Evolutionary conservation across 2,888 invertebrate species (phyloP).

Genomic region (Fabriciana adippe): DNA sequence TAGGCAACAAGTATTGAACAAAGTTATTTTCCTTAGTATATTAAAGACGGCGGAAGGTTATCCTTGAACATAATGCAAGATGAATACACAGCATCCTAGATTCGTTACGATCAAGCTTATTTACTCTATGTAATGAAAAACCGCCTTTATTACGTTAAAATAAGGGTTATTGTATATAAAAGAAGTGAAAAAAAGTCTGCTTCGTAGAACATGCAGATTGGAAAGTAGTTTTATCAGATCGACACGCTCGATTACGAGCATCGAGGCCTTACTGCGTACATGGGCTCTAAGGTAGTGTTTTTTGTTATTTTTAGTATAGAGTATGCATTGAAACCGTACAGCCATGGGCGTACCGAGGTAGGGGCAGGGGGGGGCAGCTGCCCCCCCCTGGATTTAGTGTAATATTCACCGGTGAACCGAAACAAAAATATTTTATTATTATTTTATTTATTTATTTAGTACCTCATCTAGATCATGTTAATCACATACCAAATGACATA

Average conservation of each 20-base stretch:
- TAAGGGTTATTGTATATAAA: slow-evolving; percentile 7
- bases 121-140: slow-evolving; percentile 1
- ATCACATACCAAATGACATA: too few species aligned
- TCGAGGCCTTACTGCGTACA: slow-evolving; percentile 24
- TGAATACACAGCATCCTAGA: slow-evolving; percentile 13
- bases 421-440: too few species aligned
- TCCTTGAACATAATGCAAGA: slow-evolving; percentile 9
- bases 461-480: too few species aligned
- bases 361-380: too few species aligned
- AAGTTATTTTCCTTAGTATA: background rate
- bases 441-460: too few species aligned
- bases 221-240: slow-evolving; percentile 50
- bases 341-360: too few species aligned
- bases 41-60: slow-evolving; percentile 16
- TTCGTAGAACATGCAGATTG: slow-evolving; percentile 43
- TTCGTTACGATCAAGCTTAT: background rate
- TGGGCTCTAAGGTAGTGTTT: slow-evolving; percentile 1
- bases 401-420: too few species aligned
- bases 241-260: slow-evolving; percentile 41
- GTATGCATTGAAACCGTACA: background rate
- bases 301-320: slow-evolving; percentile 3
- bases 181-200: slow-evolving; percentile 10
- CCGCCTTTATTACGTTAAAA: slow-evolving; percentile 9
- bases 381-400: too few species aligned
- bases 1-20: background rate